phyloP scores from a whole-genome alignment of 2,797 vertebrate species.

The Melanotaenia boesemani region DNA sequence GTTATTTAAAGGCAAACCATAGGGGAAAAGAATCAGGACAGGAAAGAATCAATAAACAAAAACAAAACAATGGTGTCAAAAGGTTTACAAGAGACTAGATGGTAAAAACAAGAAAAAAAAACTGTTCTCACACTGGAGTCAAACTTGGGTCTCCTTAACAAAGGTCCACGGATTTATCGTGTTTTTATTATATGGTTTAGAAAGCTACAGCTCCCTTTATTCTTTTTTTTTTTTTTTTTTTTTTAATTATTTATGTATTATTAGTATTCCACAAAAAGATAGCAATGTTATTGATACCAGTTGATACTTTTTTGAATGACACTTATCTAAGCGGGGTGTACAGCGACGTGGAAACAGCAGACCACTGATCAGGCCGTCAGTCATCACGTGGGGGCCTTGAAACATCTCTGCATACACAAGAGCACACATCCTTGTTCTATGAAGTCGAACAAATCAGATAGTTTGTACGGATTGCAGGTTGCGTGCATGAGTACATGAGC shows the following conservation, averaged over 20 bases:
- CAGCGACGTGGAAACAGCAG: not conserved
- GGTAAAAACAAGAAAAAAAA: too few species aligned
- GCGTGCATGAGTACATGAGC: not conserved
- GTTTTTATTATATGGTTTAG: not conserved
- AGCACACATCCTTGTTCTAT: not conserved
- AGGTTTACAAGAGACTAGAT: too few species aligned
- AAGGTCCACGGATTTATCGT: not conserved
- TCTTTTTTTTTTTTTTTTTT: not conserved
- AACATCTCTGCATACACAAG: not conserved
- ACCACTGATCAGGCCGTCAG: not conserved
- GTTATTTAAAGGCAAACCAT: not conserved
- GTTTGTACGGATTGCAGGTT: not conserved
- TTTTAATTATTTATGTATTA: too few species aligned
- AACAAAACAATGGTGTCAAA: not conserved
- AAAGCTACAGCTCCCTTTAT: not conserved
- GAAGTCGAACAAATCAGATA: not conserved
- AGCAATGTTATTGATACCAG: too few species aligned
- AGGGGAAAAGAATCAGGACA: not conserved
- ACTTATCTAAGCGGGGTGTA: not conserved
- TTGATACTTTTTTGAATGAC: too few species aligned
- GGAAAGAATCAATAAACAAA: not conserved
- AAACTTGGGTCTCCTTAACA: slow-evolving; percentile 1
- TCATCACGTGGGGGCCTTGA: not conserved
- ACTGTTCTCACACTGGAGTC: not conserved
- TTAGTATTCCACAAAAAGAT: too few species aligned